Base-by-base conservation (phyloP, 30 jellyfish, hydroid and myxozoan genomes). In the Aurelia aurita complex sp. Pacific region DNA sequence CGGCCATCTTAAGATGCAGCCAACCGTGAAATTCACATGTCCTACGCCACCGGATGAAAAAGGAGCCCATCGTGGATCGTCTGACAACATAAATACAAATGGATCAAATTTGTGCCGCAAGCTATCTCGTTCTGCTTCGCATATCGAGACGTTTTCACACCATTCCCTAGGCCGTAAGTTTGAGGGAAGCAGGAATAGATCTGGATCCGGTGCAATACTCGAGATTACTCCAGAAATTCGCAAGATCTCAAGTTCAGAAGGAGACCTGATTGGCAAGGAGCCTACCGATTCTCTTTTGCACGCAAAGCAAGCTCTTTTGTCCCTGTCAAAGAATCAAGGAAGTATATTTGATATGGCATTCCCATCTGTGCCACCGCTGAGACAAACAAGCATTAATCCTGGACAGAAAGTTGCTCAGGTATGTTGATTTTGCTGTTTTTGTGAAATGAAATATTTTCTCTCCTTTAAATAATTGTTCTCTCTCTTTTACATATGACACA, bases 381-480 rank as follows among this genome's bases (percentile, higher is more conserved):
- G 85, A 69, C 96, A 86, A 68, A 59, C 84, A 2, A 86, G 83
- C 80, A 86, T 86, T 67, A 77, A 86, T 50, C 86, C 89, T 8
- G 96, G 96, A 19, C 91, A 89, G 38, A 89, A 89, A 82, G 97
- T 89, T 50, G 97, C 92, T 17, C 97, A 89, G 94, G 97, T 89
- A 82, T 4, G 85, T n/a, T 1, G 10, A 38, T 16, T 15, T 14
- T 35, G 4, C 42, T 32, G 64, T 76, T 69, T 50, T 76, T 57
- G 33, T 55, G 10, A 46, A 9, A 46, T 46, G 52, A 46, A 9
- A 46, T 46, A 0, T 46, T 46, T 46, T 16, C 11, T 46, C 12
- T 46, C 15, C 57, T 46, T 46, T 3, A 40, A 3, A 6, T 40
- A 40, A 40, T 40, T 46, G 16, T 46, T 2, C 50, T 38, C 5